These are phyloP conservation scores for Megaceryle torquata DNA, from an alignment of 2,113 vertebrate species.

Conservation along the genomic window DNA sequence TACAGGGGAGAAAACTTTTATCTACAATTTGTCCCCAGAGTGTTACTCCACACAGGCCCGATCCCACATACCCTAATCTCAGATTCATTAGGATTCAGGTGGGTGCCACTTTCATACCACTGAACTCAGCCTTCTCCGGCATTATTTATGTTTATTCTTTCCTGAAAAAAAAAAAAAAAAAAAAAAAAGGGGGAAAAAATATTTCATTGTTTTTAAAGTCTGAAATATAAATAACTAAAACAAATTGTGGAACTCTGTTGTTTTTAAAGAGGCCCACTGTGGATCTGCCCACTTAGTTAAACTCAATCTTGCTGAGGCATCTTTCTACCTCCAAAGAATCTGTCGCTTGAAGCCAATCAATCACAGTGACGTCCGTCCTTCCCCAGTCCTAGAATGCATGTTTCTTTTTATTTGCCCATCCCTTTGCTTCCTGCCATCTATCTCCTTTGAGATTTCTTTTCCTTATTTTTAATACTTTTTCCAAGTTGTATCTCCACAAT, in stretches of 20 bases:
- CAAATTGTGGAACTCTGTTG: too few species aligned
- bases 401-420: neutral
- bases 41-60: fast-evolving
- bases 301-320: neutral
- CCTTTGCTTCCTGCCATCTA: constrained; percentile 16
- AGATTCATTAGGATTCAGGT: neutral
- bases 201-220: constrained; percentile 61
- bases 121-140: neutral
- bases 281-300: neutral
- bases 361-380: neutral
- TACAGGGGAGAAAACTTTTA: too few species aligned
- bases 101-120: neutral
- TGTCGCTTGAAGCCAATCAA: neutral
- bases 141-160: constrained; percentile 38
- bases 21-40: neutral
- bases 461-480: neutral
- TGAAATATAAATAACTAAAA: too few species aligned
- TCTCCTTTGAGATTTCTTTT: neutral
- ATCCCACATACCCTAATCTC: neutral
- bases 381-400: neutral
- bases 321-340: neutral
- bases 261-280: neutral
- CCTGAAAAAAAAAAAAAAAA: neutral
- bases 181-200: neutral
- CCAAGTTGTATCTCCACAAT: neutral